Conservation (phyloP, 2,888 invertebrate genomes). For the Macrosoma leucophasiata region DNA sequence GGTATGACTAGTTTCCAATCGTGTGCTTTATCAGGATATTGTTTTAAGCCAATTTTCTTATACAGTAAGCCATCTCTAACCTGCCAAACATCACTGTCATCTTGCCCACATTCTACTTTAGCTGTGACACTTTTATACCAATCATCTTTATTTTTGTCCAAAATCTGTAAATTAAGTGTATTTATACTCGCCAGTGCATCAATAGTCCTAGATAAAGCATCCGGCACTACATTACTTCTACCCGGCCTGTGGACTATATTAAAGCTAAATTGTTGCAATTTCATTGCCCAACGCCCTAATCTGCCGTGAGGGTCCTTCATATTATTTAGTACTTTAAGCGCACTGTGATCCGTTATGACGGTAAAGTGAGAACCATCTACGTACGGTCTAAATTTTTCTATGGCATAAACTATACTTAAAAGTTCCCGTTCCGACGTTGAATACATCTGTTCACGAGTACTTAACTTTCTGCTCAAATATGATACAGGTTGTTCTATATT, state of each 20-base stretch:
- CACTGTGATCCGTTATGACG: constrained; percentile 28
- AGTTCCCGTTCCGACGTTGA: constrained; percentile 16
- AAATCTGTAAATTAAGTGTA: background rate
- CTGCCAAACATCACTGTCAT: constrained; percentile 1
- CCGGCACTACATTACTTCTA: no score
- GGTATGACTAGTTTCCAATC: constrained; percentile 21
- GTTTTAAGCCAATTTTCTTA: constrained; percentile 2
- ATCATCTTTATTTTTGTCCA: constrained; percentile 3
- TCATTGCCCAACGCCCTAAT: constrained; percentile 27
- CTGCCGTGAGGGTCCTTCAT: constrained; percentile 29
- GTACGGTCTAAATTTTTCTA: constrained; percentile 14
- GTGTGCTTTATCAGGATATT: constrained; percentile 7
- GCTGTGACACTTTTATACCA: constrained; percentile 8
- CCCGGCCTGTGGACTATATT: constrained; percentile 22
- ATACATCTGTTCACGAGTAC: constrained; percentile 8
- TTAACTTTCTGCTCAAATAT: constrained; percentile 14
- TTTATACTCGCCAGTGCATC: background rate
- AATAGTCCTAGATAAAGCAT: constrained; percentile 2
- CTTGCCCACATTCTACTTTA: background rate
- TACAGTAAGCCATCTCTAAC: constrained; percentile 1
- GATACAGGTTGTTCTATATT: constrained; percentile 14
- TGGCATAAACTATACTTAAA: constrained; percentile 8
- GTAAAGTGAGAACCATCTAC: constrained; percentile 25
- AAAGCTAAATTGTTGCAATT: constrained; percentile 20
- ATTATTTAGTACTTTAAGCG: constrained; percentile 28